Percentiles rank a stretch among this genome's conserved stretches.
phyloP scores from a whole-genome alignment of 1,140 invertebrate species.

The Trigoniulus corallinus region DNA sequence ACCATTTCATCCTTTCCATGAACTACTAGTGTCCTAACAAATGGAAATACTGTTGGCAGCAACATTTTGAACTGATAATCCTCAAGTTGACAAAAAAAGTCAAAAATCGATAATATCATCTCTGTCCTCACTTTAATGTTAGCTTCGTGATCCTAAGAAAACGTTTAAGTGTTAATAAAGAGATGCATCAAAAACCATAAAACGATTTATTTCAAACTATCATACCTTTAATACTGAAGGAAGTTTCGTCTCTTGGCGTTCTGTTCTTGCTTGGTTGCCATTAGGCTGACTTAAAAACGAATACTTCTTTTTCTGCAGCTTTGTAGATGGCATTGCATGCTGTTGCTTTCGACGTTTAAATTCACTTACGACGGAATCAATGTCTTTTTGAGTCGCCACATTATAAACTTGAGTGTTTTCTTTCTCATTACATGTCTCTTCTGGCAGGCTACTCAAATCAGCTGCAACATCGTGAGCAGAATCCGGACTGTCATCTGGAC shows the following conservation, averaged over 20 bases:
- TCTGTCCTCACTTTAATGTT: slow-evolving; percentile 45
- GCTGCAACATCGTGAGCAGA: background rate
- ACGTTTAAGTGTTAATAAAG: slow-evolving; percentile 8
- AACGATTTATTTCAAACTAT: background rate
- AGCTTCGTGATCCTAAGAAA: slow-evolving; percentile 41
- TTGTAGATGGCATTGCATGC: slow-evolving; percentile 38
- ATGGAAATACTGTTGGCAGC: slow-evolving; percentile 42
- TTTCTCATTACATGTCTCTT: slow-evolving; percentile 8
- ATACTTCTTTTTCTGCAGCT: too few relatives aligned
- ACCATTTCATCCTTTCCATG: slow-evolving; percentile 39
- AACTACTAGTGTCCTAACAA: slow-evolving; percentile 40
- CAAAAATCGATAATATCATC: slow-evolving; percentile 38
- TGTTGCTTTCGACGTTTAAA: slow-evolving; percentile 41
- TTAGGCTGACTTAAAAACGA: too few relatives aligned
- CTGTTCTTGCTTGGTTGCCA: too few relatives aligned
- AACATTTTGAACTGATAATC: slow-evolving; percentile 38
- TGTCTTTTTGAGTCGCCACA: slow-evolving; percentile 30
- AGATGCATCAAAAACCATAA: background rate
- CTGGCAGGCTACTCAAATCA: slow-evolving; percentile 11
- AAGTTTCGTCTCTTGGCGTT: too few relatives aligned
- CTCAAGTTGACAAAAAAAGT: slow-evolving; percentile 36
- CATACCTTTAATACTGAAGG: slow-evolving; percentile 39
- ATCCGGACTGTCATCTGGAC: background rate
- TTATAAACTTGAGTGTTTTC: slow-evolving; percentile 30
- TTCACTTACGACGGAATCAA: slow-evolving; percentile 37